Evolutionary conservation across 2,888 invertebrate genomes (phyloP), one percentile per base, ranked within the genome.

Genomic region (Trichopria drosophilae): DNA sequence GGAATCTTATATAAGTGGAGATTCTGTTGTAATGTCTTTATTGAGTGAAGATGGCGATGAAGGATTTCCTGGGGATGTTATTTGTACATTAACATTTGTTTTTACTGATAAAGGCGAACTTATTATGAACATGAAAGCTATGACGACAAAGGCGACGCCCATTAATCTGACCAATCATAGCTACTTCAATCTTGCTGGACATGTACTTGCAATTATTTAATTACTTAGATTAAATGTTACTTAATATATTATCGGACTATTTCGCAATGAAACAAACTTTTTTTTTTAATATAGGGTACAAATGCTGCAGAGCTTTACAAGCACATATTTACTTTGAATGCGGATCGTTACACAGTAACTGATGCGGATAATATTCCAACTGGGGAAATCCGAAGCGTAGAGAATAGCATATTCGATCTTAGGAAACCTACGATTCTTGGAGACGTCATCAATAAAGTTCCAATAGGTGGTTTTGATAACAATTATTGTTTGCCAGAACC

Each of bases 121-220:
- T 31, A 77, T 82, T 51, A 82, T 95, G 4, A 81, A 85, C 53
- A 91, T 89, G 80, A 82, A 79, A 57, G 91, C 90, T 13, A 83
- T 82, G 3, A 82, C 88, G 3, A 86, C 84, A 7, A 88, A 88
- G 68, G 82, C 89, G 0, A 95, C 94, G 0, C 84, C 88, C 10
- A 79, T 96, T 53, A 95, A 92, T 74, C 77, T 97, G 47, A 93
- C 93, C 36, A 90, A 89, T 73, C 88, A 94, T 68, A 84, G 89
- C 1, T 96, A 90, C 73, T 95, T 96, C 76, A 97, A 97, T 77
- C 80, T 97, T 29, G 91, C 86, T 39, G 95, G 95, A n/a, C 92
- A 94, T 77, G 86, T 61, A 55, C 55, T 48, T 51, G 44, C 20
- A 16, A 15, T 26, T 18, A 28, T 37, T 40, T 9, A 12, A 24